Conservation (phyloP, 2,113 vertebrate species). For the Tor tambroides region DNA sequence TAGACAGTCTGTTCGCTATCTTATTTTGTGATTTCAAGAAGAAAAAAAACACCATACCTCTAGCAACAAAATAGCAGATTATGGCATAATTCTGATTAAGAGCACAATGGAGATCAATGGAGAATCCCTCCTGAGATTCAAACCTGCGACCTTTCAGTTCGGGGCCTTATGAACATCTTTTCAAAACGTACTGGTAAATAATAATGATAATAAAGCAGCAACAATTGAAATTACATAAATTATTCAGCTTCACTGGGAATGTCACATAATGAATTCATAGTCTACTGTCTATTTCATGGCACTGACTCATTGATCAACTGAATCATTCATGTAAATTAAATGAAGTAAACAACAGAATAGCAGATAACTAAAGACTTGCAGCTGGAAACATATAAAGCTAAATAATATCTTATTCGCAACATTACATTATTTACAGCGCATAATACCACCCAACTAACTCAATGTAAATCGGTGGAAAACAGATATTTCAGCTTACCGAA, state of each 20-base stretch:
- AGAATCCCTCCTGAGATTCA: neutral
- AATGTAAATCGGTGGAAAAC: neutral
- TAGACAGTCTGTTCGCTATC: neutral
- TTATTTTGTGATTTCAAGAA: neutral
- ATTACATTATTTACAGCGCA: neutral
- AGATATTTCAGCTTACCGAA: constrained; percentile 69
- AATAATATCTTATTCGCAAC: too few relatives aligned
- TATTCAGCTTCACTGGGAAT: neutral
- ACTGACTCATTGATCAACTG: neutral
- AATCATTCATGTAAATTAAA: neutral
- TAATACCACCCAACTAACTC: neutral
- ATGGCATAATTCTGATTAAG: neutral
- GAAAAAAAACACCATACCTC: neutral
- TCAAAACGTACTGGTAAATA: too few relatives aligned
- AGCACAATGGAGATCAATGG: neutral
- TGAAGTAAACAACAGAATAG: neutral
- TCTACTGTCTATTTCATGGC: too few relatives aligned
- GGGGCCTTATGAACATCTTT: neutral
- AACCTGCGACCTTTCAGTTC: neutral
- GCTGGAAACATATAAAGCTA: neutral
- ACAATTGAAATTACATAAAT: neutral
- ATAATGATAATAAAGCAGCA: too few relatives aligned
- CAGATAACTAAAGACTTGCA: neutral
- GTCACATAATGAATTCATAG: neutral
- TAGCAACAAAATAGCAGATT: neutral